Evolutionary conservation across 2,888 invertebrate species (phyloP), one percentile per base, ranked within the genome.

Genomic region (Portevinia maculata): DNA sequence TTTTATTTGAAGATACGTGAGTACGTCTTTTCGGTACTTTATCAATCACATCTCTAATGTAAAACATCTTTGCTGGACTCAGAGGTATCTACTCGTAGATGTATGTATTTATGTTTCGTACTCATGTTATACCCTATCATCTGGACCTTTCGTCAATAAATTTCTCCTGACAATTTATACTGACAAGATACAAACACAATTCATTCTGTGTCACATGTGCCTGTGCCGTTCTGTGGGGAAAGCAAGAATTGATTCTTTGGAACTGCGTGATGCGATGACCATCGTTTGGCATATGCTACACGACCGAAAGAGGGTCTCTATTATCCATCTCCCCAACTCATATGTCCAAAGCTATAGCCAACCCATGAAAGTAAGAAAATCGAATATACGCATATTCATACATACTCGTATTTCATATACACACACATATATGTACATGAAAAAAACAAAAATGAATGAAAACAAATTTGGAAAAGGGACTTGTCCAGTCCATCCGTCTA

Each of bases 21-120:
- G 75, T 70, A 65, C 81, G 81, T n/a, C n/a, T n/a, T n/a, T 81
- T 75, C 53, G 59, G 50, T 70, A 70, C 37, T 46, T n/a, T 59
- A 52, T 70, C 48, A 69, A 64, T 74, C 64, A 52, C 19, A 19
- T 52, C 39, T 65, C 70, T 39, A 19, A 62, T 19, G n/a, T 50
- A 37, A 50, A 37, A 79, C 53, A 65, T 79, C 67, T 65, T 46
- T 44, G 30, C 13, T 44, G 39, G 7, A 13, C 11, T 1, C 37
- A 5, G 21, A 8, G 6, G 11, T 4, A 13, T 59, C 28, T 13
- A 60, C 30, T 64, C 55, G 30, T 30, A 15, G n/a, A 11, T 44
- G 30, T 21, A 15, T 11, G n/a, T 21, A 34, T 48, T 9, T 59
- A 57, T 52, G n/a, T 39, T 76, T 62, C 60, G 60, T 60, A 53